Evolutionary conservation across 2,113 vertebrate species (phyloP).

Genomic region (Xenus cinereus): DNA sequence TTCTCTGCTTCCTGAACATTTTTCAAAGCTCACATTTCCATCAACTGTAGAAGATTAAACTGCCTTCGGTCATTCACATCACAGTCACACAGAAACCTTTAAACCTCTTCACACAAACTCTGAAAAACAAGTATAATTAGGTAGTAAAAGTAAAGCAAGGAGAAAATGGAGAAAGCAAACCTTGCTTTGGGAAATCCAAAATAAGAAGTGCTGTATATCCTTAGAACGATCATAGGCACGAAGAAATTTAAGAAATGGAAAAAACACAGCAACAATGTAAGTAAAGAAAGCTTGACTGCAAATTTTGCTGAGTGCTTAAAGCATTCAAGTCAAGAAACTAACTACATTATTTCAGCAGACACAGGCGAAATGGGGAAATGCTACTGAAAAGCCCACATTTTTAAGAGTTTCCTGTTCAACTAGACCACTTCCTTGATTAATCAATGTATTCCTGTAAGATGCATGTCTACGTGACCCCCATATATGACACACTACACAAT

Average conservation of each 20-base stretch:
- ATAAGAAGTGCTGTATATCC: neutral
- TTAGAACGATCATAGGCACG: neutral
- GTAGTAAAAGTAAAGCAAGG: neutral
- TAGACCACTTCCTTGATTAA: neutral
- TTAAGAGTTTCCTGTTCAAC: neutral
- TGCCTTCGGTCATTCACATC: neutral
- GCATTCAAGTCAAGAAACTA: neutral
- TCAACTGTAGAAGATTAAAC: neutral
- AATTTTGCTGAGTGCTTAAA: neutral
- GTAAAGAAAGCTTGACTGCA: neutral
- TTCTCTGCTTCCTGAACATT: neutral
- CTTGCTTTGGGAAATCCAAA: neutral
- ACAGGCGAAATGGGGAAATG: neutral
- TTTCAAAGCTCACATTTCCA: neutral
- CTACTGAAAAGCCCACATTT: neutral
- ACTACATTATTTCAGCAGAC: neutral
- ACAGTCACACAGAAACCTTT: neutral
- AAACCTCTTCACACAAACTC: neutral
- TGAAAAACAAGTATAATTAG: neutral
- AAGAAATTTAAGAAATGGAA: neutral
- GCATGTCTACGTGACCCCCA: rapidly evolving
- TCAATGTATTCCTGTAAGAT: neutral
- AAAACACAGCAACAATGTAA: rapidly evolving
- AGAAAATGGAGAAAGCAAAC: neutral
- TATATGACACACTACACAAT: neutral